Evolutionary conservation across 2,113 vertebrate genomes (phyloP).

Genomic region (Motacilla tschutschensis): DNA sequence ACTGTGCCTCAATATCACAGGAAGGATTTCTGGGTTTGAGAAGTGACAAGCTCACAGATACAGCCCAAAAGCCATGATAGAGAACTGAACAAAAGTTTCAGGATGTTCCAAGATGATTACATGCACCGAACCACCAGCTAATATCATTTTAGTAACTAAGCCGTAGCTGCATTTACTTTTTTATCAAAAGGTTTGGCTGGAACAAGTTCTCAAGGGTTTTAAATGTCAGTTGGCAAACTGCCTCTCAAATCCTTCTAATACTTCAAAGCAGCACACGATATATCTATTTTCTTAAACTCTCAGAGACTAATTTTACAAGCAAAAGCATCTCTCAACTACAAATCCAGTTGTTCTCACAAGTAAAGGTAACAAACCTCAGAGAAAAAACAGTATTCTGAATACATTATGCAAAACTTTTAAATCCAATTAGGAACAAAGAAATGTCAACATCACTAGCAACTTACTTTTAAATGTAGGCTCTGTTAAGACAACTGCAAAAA

Average conservation of each 20-base stretch:
- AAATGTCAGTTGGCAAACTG: constrained; percentile 28
- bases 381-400: neutral
- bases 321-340: neutral
- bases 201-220: constrained; percentile 31
- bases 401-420: constrained; percentile 2
- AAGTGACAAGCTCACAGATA: neutral
- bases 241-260: neutral
- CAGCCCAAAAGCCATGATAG: neutral
- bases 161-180: neutral
- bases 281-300: constrained; percentile 7
- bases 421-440: constrained; percentile 11
- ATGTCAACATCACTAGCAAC: neutral
- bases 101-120: neutral
- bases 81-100: neutral
- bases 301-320: neutral
- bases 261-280: neutral
- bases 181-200: constrained; percentile 5
- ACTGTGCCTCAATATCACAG: accelerated
- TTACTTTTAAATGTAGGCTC: neutral
- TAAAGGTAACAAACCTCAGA: neutral
- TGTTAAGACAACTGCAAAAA: neutral
- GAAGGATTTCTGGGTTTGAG: neutral
- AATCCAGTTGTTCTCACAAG: neutral
- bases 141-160: neutral
- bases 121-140: neutral